Conservation (phyloP, 2,797 vertebrate genomes). For the Hydrolagus colliei region DNA sequence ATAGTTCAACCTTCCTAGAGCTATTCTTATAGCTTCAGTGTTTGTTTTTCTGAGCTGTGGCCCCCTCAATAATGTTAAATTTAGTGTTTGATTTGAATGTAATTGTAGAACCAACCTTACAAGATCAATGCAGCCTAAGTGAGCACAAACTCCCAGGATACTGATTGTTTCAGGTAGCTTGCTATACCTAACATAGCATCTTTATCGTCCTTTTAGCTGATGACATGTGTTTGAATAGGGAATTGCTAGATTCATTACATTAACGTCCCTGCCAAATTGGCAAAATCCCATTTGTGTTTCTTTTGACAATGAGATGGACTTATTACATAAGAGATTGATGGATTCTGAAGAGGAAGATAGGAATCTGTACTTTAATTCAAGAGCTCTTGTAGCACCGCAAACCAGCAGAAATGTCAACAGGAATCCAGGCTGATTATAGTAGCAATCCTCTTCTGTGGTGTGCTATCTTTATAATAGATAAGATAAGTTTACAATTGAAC, state of each 20-base stretch:
- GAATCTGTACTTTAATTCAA: not conserved
- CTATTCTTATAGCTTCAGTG: too few relatives aligned
- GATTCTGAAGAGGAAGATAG: not conserved
- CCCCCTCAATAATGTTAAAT: too few relatives aligned
- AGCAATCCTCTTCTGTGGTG: not conserved
- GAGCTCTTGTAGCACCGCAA: not conserved
- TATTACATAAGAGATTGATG: too few relatives aligned
- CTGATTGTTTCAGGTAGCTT: too few relatives aligned
- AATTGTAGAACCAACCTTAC: too few relatives aligned
- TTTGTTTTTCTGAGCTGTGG: too few relatives aligned
- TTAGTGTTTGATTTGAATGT: too few relatives aligned
- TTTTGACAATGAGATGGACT: too few relatives aligned
- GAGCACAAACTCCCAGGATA: too few relatives aligned
- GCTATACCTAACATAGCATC: too few relatives aligned
- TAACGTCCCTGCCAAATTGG: not conserved
- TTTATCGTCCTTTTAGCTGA: not conserved
- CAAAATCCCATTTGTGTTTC: not conserved
- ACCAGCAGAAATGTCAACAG: not conserved
- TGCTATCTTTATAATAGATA: constrained; percentile 11
- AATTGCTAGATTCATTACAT: constrained; percentile 1
- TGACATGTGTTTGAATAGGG: constrained; percentile 8
- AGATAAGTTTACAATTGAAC: constrained; percentile 8
- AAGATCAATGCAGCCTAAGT: too few relatives aligned
- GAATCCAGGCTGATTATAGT: not conserved
- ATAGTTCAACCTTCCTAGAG: too few relatives aligned